Conservation (phyloP, 2,797 vertebrate genomes). For the Pantherophis alleghaniensis region DNA sequence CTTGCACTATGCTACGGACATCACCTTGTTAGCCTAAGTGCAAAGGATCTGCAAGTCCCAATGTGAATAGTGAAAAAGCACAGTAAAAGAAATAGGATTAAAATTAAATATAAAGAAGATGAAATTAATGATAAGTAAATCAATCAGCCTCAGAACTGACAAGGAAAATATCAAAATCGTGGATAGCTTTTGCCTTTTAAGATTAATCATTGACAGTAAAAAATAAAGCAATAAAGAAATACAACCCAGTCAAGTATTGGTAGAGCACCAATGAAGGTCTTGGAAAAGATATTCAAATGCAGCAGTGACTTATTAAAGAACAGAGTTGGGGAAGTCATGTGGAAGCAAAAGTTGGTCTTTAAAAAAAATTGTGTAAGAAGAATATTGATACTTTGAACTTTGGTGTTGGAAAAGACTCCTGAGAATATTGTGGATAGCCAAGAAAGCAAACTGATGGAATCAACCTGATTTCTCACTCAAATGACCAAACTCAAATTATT, state of each 20-base stretch:
- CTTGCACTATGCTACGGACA: neutral
- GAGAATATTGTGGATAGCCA: neutral
- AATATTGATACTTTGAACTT: neutral
- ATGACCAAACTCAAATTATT: neutral
- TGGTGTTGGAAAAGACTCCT: neutral
- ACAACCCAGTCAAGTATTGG: neutral
- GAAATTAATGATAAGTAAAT: neutral
- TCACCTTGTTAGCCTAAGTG: neutral
- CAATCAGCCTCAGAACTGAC: neutral
- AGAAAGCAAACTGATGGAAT: neutral
- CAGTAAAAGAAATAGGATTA: neutral
- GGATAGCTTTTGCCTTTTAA: neutral
- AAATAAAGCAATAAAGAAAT: neutral
- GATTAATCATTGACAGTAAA: neutral
- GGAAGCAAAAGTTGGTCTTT: neutral
- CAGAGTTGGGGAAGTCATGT: neutral
- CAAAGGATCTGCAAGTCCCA: neutral
- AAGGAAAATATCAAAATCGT: neutral
- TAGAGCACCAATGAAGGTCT: neutral
- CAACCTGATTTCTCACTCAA: neutral
- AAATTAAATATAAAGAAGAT: neutral
- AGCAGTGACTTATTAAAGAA: neutral
- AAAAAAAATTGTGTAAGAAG: neutral
- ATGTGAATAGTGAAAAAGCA: neutral
- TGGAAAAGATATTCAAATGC: neutral